Conservation (phyloP, 2,888 invertebrate genomes). For the Dione vanillae region DNA sequence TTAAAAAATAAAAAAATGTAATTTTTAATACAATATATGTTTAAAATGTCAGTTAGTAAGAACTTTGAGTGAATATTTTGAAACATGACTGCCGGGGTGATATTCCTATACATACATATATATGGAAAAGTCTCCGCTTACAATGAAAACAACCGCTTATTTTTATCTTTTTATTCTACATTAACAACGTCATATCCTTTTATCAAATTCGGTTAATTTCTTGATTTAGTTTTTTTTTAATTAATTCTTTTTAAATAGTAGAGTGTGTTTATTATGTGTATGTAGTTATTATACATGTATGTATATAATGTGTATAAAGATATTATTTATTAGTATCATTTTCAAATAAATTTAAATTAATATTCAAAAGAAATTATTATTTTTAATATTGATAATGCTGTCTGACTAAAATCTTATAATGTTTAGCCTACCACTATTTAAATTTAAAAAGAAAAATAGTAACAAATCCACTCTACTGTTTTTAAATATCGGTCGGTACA, state of each 20-base stretch:
- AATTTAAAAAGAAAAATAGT: not conserved
- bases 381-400: too few relatives aligned
- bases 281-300: too few relatives aligned
- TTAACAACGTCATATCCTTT: not conserved
- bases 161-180: not conserved
- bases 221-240: not conserved
- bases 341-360: not conserved
- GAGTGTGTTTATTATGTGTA: not conserved
- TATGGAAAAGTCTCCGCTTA: not conserved
- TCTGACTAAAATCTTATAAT: not conserved
- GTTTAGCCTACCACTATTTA: not conserved
- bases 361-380: too few relatives aligned
- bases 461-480: conserved; percentile 9
- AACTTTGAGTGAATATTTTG: conserved; percentile 9
- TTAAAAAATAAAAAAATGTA: too few relatives aligned
- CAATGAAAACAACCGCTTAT: not conserved
- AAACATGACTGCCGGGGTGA: conserved; percentile 13
- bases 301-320: too few relatives aligned
- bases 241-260: not conserved
- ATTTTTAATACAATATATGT: not conserved
- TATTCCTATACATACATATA: conserved; percentile 11
- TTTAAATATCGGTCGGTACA: not conserved
- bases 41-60: conserved; percentile 15
- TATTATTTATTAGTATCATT: not conserved
- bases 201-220: not conserved